Evolutionary conservation across 2,888 invertebrate species (phyloP), one percentile per base, ranked within the genome.

Genomic region (Sycophila texana): DNA sequence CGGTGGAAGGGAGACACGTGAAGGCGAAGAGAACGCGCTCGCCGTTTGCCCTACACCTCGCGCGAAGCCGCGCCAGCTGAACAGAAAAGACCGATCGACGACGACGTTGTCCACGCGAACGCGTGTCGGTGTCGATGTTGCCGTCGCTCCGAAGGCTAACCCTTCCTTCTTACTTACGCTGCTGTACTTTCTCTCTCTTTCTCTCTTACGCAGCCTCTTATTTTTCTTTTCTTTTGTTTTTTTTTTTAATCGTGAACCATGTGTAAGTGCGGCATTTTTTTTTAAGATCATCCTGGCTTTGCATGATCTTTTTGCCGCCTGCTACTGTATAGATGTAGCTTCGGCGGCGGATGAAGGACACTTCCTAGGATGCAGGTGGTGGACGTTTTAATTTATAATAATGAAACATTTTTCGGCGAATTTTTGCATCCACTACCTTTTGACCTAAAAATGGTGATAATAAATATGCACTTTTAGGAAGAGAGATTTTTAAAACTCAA

Each of bases 91-190:
- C 16, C 51, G 55, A 70, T 53, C 71, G 66, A 67, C 73, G 75
- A 74, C 72, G 66, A 63, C 78, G 81, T 67, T 77, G 77, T 78
- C 76, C 87, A 88, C 88, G 87, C 87, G 88, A 88, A 86, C 85
- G 83, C 61, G 67, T 68, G 49, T 61, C 65, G 47, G 5, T 67
- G 61, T 61, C 75, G 39, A 61, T 68, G 68, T 61, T 30, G 68
- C 53, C 55, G 60, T 74, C 66, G 67, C 67, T 58, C 16, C 57
- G 10, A 26, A 14, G n/a, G 26, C 26, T 65, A 30, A 39, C 61
- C 67, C 39, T 60, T 55, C 26, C 58, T 26, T 63, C 39, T 60
- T 55, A 14, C 58, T 26, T 70, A n/a, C 57, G 65, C 73, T 53
- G 14, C 68, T 60, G 16, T 26, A 26, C 26, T 26, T 26, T 26